These are phyloP conservation scores for Poecile montanus DNA, from an alignment of 2,797 vertebrate genomes.

Conservation along the genomic window DNA sequence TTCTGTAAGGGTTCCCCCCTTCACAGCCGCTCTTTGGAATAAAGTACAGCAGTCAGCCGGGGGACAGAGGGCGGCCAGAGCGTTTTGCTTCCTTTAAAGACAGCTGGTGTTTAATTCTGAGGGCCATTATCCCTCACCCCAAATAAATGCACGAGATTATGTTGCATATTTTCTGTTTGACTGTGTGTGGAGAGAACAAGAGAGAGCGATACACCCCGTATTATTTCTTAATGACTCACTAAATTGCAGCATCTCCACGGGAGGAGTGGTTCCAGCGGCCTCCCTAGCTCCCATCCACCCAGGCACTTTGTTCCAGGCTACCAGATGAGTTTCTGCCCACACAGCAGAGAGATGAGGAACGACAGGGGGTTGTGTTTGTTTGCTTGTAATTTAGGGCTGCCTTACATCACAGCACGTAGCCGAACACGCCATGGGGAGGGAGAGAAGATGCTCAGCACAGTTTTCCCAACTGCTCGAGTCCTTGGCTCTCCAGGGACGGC, in stretches of 20 bases:
- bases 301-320: neutral
- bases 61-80: neutral
- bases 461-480: fast-evolving
- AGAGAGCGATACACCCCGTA: neutral
- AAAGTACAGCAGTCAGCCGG: neutral
- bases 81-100: neutral
- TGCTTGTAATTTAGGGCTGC: constrained; percentile 2
- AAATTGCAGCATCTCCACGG: neutral
- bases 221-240: constrained; percentile 29
- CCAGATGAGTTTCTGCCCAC: constrained; percentile 7
- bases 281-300: neutral
- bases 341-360: neutral
- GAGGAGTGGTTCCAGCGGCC: neutral
- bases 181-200: neutral
- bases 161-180: neutral
- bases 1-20: constrained; percentile 3
- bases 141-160: neutral
- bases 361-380: neutral
- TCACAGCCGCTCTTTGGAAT: neutral
- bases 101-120: neutral
- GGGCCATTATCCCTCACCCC: neutral
- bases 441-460: neutral
- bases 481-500: neutral
- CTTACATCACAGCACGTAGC: neutral
- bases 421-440: neutral